A percentile compares a stretch with the other conserved stretches of the same genome.
Conservation (phyloP, 2,888 invertebrate species). For the Troides oblongomaculatus region DNA sequence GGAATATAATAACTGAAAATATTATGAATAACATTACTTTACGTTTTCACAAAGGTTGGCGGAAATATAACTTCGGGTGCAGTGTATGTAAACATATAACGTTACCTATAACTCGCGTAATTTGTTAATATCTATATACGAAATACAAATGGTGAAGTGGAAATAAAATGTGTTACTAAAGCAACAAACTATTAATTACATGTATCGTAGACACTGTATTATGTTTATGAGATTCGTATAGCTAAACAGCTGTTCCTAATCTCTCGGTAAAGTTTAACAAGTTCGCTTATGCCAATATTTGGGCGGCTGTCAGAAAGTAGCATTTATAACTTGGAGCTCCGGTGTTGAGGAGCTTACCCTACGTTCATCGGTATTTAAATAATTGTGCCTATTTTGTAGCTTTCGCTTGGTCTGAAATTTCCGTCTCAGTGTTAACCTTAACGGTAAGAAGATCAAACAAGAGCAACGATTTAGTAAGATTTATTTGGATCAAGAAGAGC, state of each 20-base stretch:
- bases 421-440: not conserved
- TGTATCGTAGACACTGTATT: not conserved
- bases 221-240: not conserved
- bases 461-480: not conserved
- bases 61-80: no score
- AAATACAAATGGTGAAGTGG: no score
- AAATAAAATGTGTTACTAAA: no score
- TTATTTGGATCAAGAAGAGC: not conserved
- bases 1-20: not conserved
- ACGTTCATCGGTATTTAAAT: not conserved
- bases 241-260: conserved; percentile 1
- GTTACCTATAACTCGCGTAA: no score
- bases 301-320: not conserved
- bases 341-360: not conserved
- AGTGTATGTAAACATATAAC: no score
- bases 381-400: not conserved
- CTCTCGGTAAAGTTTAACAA: conserved; percentile 2
- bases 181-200: no score
- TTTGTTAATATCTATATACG: no score
- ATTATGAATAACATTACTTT: not conserved
- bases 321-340: not conserved
- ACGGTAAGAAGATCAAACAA: not conserved
- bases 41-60: not conserved
- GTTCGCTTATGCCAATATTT: conserved; percentile 3
- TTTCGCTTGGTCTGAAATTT: not conserved